Conservation (phyloP, 2,888 invertebrate genomes). For the Oxyteleia sp. region DNA sequence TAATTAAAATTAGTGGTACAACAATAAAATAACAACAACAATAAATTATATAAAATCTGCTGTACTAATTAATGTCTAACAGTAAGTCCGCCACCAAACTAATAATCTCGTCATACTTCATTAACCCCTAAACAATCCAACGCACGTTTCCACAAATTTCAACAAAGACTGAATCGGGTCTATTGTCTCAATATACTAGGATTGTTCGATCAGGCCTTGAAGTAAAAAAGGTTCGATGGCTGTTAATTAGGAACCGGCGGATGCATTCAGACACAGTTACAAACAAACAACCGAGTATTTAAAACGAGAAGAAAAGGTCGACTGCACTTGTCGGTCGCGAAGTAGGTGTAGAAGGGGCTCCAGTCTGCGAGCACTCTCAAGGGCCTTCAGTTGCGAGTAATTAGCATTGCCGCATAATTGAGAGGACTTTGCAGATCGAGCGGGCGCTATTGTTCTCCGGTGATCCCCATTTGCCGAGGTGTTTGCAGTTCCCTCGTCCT, state of each 20-base stretch:
- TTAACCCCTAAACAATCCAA: constrained; percentile 6
- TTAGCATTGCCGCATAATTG: constrained; percentile 85
- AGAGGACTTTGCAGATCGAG: constrained; percentile 83
- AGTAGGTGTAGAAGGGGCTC: constrained; percentile 14
- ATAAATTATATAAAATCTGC: too few species aligned
- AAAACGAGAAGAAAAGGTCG: constrained; percentile 48
- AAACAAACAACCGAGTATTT: constrained; percentile 37
- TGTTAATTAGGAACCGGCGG: constrained; percentile 48
- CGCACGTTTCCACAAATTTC: background rate
- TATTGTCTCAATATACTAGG: constrained; percentile 8
- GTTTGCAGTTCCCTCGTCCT: constrained; percentile 54
- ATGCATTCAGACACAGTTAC: constrained; percentile 40
- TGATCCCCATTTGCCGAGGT: constrained; percentile 77
- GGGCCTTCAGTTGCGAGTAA: constrained; percentile 81
- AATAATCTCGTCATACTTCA: constrained; percentile 9
- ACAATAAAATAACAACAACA: too few species aligned
- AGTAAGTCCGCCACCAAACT: background rate
- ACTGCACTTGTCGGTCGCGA: constrained; percentile 14
- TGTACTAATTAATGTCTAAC: constrained; percentile 2
- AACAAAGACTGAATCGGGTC: constrained; percentile 2
- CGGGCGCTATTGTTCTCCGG: constrained; percentile 80
- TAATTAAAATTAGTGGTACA: too few species aligned
- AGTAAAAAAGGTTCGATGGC: constrained; percentile 16
- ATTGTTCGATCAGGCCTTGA: constrained; percentile 7
- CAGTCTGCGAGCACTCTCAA: constrained; percentile 50